phyloP scores from a whole-genome alignment of 2,113 vertebrate genomes.

The Opisthocomus hoazin region DNA sequence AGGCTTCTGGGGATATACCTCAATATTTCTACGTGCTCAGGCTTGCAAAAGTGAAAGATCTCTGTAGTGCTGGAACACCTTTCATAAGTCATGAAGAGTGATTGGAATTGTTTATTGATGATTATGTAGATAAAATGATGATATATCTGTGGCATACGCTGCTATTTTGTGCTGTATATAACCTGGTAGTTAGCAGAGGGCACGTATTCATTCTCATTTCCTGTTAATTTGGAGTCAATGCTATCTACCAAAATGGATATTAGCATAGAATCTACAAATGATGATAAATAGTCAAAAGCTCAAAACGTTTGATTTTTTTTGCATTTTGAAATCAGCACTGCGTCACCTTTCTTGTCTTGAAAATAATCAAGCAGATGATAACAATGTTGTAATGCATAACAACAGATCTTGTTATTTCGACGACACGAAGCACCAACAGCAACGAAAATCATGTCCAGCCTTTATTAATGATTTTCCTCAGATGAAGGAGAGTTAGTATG shows the following conservation, averaged over 20 bases:
- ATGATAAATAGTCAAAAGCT: neutral
- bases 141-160: neutral
- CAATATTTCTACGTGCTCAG: neutral
- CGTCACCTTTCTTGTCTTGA: neutral
- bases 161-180: neutral
- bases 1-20: neutral
- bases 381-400: neutral
- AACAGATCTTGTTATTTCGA: neutral
- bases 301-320: neutral
- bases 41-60: neutral
- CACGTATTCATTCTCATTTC: neutral
- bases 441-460: neutral
- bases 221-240: neutral
- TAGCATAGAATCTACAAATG: neutral
- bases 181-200: neutral
- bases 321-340: neutral
- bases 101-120: neutral
- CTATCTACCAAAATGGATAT: neutral
- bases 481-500: neutral
- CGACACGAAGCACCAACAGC: neutral
- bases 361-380: neutral
- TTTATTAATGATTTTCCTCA: neutral
- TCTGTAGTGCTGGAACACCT: neutral
- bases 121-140: neutral
- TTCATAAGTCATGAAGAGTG: neutral